These are phyloP conservation scores for Megaceryle alcyon DNA, from an alignment of 2,797 vertebrate species.

Conservation along the genomic window DNA sequence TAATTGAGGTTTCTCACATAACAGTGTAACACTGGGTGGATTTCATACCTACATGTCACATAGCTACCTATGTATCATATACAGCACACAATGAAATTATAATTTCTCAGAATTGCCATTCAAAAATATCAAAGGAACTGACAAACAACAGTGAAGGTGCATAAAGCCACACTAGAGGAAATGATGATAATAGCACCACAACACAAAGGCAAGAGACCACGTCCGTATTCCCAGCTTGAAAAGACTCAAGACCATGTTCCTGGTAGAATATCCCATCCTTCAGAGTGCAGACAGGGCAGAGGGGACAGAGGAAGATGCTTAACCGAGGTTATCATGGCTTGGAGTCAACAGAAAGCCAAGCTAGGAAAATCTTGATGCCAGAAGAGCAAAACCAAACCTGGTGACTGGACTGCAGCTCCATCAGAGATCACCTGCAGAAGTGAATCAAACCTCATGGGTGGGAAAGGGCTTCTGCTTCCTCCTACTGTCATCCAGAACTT, in stretches of 20 bases:
- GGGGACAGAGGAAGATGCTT: accelerated
- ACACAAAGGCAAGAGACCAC: accelerated
- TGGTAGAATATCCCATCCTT: not conserved
- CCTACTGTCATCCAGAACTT: not conserved
- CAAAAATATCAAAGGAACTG: not conserved
- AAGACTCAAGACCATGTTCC: not conserved
- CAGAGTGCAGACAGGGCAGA: not conserved
- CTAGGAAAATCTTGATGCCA: not conserved
- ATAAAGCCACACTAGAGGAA: not conserved
- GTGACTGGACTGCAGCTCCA: not conserved
- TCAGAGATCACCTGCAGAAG: not conserved
- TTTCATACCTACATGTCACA: not conserved
- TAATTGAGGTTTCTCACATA: not conserved
- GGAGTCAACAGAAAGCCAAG: not conserved
- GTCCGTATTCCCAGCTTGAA: not conserved
- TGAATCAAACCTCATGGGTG: not conserved
- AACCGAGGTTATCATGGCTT: not conserved
- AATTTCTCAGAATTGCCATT: not conserved
- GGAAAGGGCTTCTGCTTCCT: not conserved
- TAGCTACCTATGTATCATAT: not conserved
- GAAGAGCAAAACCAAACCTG: not conserved
- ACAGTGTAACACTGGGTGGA: not conserved
- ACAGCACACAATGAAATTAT: not conserved
- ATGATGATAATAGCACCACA: accelerated
- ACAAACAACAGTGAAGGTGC: accelerated